Evolutionary conservation across 1,140 invertebrate genomes (phyloP).

Genomic region (Apolygus lucorum): DNA sequence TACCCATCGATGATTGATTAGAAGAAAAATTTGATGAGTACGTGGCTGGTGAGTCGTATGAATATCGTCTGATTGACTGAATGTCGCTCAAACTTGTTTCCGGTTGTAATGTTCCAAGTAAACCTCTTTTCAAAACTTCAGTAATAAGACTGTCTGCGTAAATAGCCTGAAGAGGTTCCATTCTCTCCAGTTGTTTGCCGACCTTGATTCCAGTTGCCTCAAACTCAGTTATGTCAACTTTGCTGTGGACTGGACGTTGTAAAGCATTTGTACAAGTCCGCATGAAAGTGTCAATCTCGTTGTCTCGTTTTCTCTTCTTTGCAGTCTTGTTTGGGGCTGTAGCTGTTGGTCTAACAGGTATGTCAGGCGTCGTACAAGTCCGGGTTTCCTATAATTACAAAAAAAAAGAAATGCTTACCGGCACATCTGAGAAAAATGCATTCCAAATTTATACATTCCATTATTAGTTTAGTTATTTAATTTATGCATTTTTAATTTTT

Average conservation of each 20-base stretch:
- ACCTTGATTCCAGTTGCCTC: background rate
- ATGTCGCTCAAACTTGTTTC: background rate
- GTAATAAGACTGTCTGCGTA: constrained; percentile 1
- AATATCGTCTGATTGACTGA: background rate
- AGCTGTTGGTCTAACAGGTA: background rate
- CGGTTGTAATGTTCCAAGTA: constrained; percentile 1
- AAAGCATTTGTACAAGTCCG: background rate
- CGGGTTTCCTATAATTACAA: constrained; percentile 1
- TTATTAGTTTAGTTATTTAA: background rate
- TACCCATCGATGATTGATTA: constrained; percentile 1
- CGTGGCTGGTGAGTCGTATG: background rate
- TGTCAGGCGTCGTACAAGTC: background rate
- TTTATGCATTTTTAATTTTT: background rate
- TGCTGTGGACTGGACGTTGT: background rate
- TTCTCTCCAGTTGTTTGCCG: background rate
- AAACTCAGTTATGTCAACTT: constrained; percentile 1
- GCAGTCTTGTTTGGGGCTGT: background rate
- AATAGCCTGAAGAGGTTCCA: background rate
- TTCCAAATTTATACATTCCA: constrained; percentile 1
- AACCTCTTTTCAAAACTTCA: background rate
- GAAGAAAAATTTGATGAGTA: background rate
- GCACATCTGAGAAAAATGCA: background rate
- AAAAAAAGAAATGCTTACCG: background rate
- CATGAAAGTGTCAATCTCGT: background rate
- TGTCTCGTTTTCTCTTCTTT: constrained; percentile 1